Evolutionary conservation across 2,113 vertebrate species (phyloP).

Genomic region (Hyaena hyaena): DNA sequence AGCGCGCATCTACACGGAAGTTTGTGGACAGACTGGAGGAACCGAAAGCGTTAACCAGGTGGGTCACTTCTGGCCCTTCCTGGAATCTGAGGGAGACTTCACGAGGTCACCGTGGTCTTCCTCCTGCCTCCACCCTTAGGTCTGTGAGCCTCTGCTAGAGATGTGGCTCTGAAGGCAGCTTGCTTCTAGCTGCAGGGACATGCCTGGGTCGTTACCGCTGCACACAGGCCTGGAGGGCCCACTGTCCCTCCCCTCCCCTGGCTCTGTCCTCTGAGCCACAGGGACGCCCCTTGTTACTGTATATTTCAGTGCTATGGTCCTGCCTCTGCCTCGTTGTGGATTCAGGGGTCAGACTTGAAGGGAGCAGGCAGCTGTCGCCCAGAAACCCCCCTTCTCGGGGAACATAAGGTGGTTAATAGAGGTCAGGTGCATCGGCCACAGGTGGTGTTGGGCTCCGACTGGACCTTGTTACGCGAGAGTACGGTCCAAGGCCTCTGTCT

Average conservation of each 20-base stretch:
- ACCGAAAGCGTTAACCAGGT: background rate
- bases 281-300: background rate
- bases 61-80: background rate
- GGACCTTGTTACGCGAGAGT: background rate
- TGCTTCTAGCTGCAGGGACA: background rate
- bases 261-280: accelerated
- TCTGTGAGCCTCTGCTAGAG: background rate
- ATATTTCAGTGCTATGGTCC: accelerated
- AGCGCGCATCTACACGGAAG: accelerated
- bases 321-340: background rate
- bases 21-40: background rate
- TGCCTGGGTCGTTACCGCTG: accelerated
- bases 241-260: background rate
- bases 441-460: accelerated
- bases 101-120: background rate
- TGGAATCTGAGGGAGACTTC: accelerated
- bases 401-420: accelerated
- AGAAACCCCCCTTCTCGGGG: background rate
- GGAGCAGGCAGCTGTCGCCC: background rate
- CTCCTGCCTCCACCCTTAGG: background rate
- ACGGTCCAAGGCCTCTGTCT: accelerated
- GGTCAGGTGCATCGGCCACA: accelerated
- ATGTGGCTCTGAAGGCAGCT: background rate
- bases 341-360: background rate
- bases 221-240: accelerated